Conservation (phyloP, 2,113 vertebrate species). For the Paradisaea rubra region DNA sequence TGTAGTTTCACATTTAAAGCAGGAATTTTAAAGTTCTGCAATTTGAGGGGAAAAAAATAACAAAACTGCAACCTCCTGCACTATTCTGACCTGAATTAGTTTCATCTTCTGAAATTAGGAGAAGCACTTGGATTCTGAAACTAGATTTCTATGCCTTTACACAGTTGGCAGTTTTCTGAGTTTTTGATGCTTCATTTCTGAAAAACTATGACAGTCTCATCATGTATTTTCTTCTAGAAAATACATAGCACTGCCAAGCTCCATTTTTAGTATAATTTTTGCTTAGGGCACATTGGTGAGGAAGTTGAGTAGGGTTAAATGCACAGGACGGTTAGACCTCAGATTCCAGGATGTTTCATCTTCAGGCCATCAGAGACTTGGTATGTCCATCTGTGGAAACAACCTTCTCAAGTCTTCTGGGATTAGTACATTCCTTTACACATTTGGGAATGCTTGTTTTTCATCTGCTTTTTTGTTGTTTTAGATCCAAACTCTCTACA, state of each 20-base stretch:
- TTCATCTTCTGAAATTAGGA: background rate
- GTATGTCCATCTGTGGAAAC: background rate
- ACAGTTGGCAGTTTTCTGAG: background rate
- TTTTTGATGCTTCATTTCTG: background rate
- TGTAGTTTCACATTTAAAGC: background rate
- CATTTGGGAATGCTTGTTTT: background rate
- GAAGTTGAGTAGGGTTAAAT: background rate
- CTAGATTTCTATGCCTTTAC: background rate
- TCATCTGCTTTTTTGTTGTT: background rate
- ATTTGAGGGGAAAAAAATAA: fast-evolving
- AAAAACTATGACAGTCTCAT: background rate
- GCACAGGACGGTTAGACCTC: background rate
- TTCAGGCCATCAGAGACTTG: background rate
- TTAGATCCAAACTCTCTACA: background rate
- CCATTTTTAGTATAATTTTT: background rate
- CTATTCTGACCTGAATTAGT: background rate
- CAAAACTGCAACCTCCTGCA: background rate
- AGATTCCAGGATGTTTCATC: background rate
- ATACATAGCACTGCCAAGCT: background rate
- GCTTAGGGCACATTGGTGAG: background rate
- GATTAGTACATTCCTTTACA: background rate
- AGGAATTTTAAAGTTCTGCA: background rate
- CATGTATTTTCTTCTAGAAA: background rate
- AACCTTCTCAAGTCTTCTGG: background rate
- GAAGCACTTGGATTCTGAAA: background rate